These are phyloP conservation scores for Colinus virginianus DNA, from an alignment of 2,113 vertebrate genomes.

Conservation along the genomic window DNA sequence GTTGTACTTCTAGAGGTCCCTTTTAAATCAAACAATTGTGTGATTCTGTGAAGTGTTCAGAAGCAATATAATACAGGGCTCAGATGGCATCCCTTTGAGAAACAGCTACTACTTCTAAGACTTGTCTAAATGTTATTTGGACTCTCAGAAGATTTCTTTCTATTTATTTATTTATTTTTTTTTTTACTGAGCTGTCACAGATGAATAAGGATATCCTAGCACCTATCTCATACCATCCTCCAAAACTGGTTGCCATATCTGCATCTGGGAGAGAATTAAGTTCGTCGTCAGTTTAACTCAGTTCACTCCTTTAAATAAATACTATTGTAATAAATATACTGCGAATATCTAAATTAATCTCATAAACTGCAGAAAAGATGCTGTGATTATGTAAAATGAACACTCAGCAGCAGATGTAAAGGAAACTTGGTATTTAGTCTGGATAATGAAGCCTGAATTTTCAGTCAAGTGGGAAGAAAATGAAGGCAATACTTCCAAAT, in stretches of 20 bases:
- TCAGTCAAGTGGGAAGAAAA: rapidly evolving
- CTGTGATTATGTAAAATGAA: background rate
- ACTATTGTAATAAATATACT: background rate
- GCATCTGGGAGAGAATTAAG: background rate
- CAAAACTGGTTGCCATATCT: background rate
- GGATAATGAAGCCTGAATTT: background rate
- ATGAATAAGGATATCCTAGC: background rate
- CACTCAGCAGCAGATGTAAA: background rate
- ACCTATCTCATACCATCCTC: background rate
- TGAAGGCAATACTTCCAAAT: background rate
- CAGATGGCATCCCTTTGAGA: background rate
- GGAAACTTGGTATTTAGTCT: background rate
- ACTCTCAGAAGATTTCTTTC: background rate
- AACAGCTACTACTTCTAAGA: background rate
- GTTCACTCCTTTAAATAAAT: background rate
- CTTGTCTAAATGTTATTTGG: background rate
- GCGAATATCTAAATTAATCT: background rate
- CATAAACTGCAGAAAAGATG: background rate
- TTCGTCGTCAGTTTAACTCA: background rate
- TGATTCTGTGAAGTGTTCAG: background rate
- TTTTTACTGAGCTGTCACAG: background rate
- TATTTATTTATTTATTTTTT: background rate
- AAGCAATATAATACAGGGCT: background rate
- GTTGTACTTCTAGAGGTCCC: too few species aligned
- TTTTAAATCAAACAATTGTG: too few species aligned